A percentile compares a stretch with the other conserved stretches of the same genome.
phyloP scores from a whole-genome alignment of 2,888 invertebrate genomes.

The Caenorhabditis uteleia region DNA sequence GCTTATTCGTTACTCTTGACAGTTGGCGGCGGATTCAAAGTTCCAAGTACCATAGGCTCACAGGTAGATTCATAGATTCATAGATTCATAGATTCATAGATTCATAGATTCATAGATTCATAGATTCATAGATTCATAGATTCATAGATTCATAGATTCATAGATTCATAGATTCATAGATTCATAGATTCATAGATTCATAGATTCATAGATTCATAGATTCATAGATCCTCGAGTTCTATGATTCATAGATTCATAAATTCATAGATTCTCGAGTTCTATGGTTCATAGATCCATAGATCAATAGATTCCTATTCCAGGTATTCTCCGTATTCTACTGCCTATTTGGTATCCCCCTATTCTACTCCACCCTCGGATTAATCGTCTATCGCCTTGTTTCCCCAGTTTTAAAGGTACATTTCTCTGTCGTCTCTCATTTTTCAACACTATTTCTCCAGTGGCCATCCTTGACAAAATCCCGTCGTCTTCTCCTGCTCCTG shows the following conservation, averaged over 20 bases:
- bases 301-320: conserved; percentile 38
- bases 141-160: conserved; percentile 27
- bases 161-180: conserved; percentile 57
- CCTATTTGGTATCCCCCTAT: conserved; percentile 64
- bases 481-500: conserved; percentile 36
- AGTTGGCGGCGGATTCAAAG: conserved; percentile 58
- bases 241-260: no score
- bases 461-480: conserved; percentile 22
- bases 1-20: conserved; percentile 65
- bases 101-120: conserved; percentile 7
- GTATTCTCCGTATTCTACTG: conserved; percentile 62
- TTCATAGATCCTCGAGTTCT: neutral
- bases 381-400: conserved; percentile 40
- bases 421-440: neutral
- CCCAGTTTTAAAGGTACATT: conserved; percentile 35
- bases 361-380: conserved; percentile 50
- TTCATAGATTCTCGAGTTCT: neutral
- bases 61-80: conserved; percentile 43
- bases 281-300: neutral
- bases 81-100: neutral
- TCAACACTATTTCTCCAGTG: conserved; percentile 22
- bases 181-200: conserved; percentile 12
- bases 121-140: neutral
- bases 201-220: neutral
- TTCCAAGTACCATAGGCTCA: conserved; percentile 57